Evolutionary conservation across 2,113 vertebrate genomes (phyloP), one percentile per base, ranked within the genome.

Genomic region (Oreochromis aureus): DNA sequence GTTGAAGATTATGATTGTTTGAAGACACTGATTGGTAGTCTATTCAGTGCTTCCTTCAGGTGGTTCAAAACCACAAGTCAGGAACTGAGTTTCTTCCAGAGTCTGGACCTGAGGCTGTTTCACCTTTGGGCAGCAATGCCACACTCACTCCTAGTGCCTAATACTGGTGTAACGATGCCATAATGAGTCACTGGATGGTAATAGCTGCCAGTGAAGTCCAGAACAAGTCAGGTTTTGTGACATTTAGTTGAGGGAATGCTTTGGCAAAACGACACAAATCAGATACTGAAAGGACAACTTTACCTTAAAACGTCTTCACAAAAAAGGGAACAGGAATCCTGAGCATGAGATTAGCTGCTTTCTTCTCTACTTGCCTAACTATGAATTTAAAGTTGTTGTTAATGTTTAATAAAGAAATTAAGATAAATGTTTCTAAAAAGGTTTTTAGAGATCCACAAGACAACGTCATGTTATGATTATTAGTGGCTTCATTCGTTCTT

Each of bases 371-470:
- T 93, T 30, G 80, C 84, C 84, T 95, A 91, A 89, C 87, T 92
- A 87, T 19, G 82, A 90, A 95, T 86, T 84, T 94, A 81, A 91
- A 90, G 83, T 80, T 92, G 88, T 76, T 92, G 88, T 89, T 90
- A 63, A 91, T 95, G 93, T 94, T 94, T 91, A 92, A 93, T 93
- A 94, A 93, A 92, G 82, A 90, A 89, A 89, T 82, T 85, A 90
- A 87, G 54, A 91, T 87, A 27, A 90, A 84, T 94, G 92, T 88
- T 92, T 90, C 83, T 87, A 41, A 84, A 85, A 89, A 5, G 10
- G 10, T 58, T 90, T 92, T 91, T 82, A 90, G 73, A 90, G 80
- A 81, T 94, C 80, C 84, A 87, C 82, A 81, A 84, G 73, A 93
- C 85, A 86, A 48, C 87, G 48, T 91, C 86, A 88, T 83, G 84